A percentile compares a stretch with the other conserved stretches of the same genome.
These are phyloP conservation scores for Cottoperca gobio DNA, from an alignment of 2,797 vertebrate genomes.

Conservation along the genomic window DNA sequence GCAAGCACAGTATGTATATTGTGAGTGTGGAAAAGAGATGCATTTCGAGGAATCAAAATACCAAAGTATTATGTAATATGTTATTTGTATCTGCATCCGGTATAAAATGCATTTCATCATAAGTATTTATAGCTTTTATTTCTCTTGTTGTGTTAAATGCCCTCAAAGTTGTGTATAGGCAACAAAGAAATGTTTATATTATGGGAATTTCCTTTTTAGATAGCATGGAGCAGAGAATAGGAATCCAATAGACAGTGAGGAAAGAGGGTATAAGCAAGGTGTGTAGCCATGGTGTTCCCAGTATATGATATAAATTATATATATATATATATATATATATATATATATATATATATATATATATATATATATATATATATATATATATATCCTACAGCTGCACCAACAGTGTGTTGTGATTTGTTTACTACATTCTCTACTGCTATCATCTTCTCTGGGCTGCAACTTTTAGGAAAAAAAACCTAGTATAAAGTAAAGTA, in stretches of 20 bases:
- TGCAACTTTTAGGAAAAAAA: background rate
- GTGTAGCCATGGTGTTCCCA: background rate
- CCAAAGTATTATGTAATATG: conserved; percentile 13
- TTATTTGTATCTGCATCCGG: conserved; percentile 7
- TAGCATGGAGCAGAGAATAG: background rate
- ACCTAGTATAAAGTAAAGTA: background rate
- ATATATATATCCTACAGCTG: background rate
- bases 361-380: background rate
- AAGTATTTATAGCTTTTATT: background rate
- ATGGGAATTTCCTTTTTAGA: background rate
- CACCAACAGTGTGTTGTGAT: background rate
- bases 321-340: background rate
- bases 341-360: background rate
- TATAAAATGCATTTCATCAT: background rate
- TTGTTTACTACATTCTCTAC: background rate
- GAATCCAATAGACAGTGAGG: background rate
- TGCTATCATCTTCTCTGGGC: background rate
- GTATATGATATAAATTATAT: background rate
- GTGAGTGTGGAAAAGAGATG: background rate
- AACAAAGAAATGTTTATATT: background rate
- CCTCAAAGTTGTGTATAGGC: background rate
- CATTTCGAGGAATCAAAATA: conserved; percentile 23
- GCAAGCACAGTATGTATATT: background rate
- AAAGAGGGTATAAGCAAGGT: background rate
- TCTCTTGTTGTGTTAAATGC: background rate